phyloP scores from a whole-genome alignment of 2,797 vertebrate genomes.

The Sebastes variabilis region DNA sequence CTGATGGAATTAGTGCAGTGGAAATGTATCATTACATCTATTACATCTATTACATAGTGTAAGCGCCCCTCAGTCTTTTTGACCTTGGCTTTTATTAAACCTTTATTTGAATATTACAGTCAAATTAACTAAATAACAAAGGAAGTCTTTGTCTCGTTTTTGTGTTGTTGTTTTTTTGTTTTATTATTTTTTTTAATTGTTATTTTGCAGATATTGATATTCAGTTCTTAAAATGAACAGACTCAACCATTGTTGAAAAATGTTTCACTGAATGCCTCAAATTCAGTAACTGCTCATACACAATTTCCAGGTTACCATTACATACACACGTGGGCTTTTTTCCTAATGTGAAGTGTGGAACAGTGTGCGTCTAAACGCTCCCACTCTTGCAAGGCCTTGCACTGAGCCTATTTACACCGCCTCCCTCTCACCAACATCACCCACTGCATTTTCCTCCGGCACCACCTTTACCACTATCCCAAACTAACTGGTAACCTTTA shows the following conservation, averaged over 20 bases:
- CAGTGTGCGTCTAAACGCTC: background rate
- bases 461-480: conserved; percentile 15
- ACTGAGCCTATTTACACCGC: background rate
- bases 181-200: background rate
- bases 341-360: background rate
- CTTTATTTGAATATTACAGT: background rate
- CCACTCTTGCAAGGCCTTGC: background rate
- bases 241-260: background rate
- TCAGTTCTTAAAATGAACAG: background rate
- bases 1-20: background rate
- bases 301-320: background rate
- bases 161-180: background rate
- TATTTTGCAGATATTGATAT: background rate
- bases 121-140: background rate
- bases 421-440: background rate
- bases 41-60: no score
- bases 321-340: background rate
- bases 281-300: background rate
- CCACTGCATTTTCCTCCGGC: conserved; percentile 3
- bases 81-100: background rate
- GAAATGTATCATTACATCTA: background rate
- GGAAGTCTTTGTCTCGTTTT: background rate
- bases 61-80: no score
- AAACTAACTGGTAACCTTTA: conserved; percentile 84
- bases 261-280: background rate